Base-by-base conservation (phyloP, 2,797 vertebrate genomes). In the Cygnus olor region DNA sequence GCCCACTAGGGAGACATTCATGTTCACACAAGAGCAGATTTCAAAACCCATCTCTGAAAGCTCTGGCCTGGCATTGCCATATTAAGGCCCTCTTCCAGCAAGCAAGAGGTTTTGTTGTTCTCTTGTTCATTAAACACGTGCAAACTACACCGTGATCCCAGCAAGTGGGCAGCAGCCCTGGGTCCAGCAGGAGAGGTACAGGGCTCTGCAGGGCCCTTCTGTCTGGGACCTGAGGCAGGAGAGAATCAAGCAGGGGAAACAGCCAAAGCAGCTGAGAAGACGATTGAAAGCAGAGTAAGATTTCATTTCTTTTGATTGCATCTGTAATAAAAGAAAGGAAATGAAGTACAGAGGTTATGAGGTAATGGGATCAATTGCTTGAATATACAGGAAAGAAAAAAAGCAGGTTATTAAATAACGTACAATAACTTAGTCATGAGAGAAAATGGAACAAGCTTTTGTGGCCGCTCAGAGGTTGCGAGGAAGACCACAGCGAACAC, bases 401-500 rank as follows among this genome's bases (percentile, higher is more conserved):
- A 40, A 81, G 69, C 9, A 7, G 42, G 17, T 84, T 3, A 69
- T 32, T 65, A 72, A 15, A 1, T 19, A 15, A 22, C 7, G 8
- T 11, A 42, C 22, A 42, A 36, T 3, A 56, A 32, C n/a, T 70
- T 25, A 74, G 69, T 56, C 49, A 51, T 0, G 2, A 36, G 6
- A 57, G 21, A 80, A 53, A 71, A 83, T 2, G 3, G 18, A 81
- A 40, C 12, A 17, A 71, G 68, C 7, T 14, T 30, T 3, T 57
- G 80, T 5, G 45, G 73, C n/a, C 3, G 1, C 72, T 51, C 20
- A 10, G 25, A 72, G 14, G 12, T 2, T 49, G 45, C 1, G 1
- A 65, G 38, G 44, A 69, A 79, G 32, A 61, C 58, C 38, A 80
- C 34, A 47, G 32, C 1, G 0, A 60, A 63, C 0, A 0, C 2